Percentiles rank a stretch among this genome's conserved stretches.
These are phyloP conservation scores for Cyanoliseus patagonus DNA, from an alignment of 2,113 vertebrate species.

Conservation along the genomic window DNA sequence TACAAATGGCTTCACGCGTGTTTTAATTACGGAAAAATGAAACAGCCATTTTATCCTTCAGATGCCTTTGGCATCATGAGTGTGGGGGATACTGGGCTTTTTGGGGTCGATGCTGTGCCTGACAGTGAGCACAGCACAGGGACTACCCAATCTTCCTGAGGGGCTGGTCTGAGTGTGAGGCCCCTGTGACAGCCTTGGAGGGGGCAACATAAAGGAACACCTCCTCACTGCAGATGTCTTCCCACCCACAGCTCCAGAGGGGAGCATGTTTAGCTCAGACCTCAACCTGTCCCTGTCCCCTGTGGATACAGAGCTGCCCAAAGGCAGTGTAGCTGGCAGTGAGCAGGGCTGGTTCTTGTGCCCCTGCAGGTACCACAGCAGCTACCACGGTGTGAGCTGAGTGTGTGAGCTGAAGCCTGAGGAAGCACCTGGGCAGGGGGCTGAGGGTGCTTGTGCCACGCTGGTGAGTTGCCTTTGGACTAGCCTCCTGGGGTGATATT, in stretches of 20 bases:
- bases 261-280: not conserved
- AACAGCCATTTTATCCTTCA: not conserved
- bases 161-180: not conserved
- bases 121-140: not conserved
- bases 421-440: not conserved
- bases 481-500: not conserved
- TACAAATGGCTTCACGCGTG: not conserved
- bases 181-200: not conserved
- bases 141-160: not conserved
- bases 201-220: not conserved
- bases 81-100: not conserved
- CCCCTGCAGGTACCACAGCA: not conserved
- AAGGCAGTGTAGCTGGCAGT: too few species aligned
- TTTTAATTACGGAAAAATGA: not conserved
- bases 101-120: not conserved
- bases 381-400: rapidly evolving
- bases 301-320: not conserved
- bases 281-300: not conserved
- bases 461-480: not conserved
- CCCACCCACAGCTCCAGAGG: not conserved
- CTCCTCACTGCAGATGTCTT: not conserved
- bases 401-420: not conserved
- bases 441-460: not conserved
- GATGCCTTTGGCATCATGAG: rapidly evolving
- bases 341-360: not conserved